These are phyloP conservation scores for Puma concolor DNA, from an alignment of 2,113 vertebrate genomes.

Conservation along the genomic window DNA sequence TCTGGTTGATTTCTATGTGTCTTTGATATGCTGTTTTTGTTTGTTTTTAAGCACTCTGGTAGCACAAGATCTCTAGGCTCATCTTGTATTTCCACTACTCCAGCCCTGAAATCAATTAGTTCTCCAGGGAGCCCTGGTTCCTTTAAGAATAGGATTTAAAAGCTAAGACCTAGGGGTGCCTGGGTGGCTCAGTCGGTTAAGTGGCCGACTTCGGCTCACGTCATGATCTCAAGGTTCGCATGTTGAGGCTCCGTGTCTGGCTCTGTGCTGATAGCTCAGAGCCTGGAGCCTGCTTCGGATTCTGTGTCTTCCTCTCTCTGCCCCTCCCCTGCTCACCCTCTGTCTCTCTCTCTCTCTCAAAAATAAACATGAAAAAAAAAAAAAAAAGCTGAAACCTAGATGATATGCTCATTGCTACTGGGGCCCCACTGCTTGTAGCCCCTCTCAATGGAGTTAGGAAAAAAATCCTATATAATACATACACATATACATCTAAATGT, in stretches of 20 bases:
- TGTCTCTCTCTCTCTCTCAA: neutral
- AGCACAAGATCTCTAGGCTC: neutral
- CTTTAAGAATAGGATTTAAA: neutral
- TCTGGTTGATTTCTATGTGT: neutral
- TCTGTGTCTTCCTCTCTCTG: neutral
- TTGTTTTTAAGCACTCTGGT: neutral
- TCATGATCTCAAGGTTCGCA: neutral
- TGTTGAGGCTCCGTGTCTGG: fast-evolving
- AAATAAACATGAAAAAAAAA: neutral
- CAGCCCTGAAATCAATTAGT: neutral
- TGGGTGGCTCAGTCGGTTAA: neutral
- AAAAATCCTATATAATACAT: neutral
- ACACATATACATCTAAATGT: neutral
- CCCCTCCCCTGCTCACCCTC: neutral
- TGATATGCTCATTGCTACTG: neutral
- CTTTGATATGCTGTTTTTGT: neutral
- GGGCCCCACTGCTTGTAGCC: neutral
- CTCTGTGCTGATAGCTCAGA: no score
- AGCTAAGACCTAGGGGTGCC: neutral
- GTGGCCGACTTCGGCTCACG: neutral
- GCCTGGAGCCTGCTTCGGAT: neutral
- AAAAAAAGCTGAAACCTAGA: neutral
- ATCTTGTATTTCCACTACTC: neutral
- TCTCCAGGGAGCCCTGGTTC: neutral
- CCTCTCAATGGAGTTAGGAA: neutral